These are phyloP conservation scores for Rana temporaria DNA, from an alignment of 2,113 vertebrate species.

Conservation along the genomic window DNA sequence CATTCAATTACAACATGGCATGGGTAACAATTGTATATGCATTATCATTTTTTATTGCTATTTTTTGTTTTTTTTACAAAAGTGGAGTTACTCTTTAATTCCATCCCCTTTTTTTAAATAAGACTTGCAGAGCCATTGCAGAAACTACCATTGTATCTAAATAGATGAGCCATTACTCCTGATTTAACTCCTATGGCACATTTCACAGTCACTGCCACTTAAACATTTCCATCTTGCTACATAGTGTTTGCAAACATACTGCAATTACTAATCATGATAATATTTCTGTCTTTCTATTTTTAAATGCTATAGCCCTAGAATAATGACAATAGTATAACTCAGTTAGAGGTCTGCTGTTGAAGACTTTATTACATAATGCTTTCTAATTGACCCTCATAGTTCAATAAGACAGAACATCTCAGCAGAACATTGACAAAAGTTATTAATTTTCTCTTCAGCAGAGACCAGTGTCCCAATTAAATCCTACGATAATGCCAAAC, in stretches of 20 bases:
- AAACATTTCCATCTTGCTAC: slow-evolving; percentile 84
- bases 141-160: too few species aligned
- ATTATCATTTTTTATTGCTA: too few species aligned
- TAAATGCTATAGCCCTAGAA: slow-evolving; percentile 81
- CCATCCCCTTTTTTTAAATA: too few species aligned
- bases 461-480: slow-evolving; percentile 98
- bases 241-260: slow-evolving; percentile 80
- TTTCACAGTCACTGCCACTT: slow-evolving; percentile 60
- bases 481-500: slow-evolving; percentile 93
- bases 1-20: too few species aligned
- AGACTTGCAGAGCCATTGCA: too few species aligned
- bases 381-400: slow-evolving; percentile 97
- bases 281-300: slow-evolving; percentile 83
- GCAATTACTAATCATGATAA: slow-evolving; percentile 77
- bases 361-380: slow-evolving; percentile 97
- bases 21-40: too few species aligned
- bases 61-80: too few species aligned
- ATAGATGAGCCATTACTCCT: too few species aligned
- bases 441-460: slow-evolving; percentile 99
- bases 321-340: slow-evolving; percentile 90
- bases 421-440: slow-evolving; percentile 98
- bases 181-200: too few species aligned
- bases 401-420: slow-evolving; percentile 94
- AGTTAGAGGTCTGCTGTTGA: slow-evolving; percentile 94
- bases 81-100: too few species aligned